Percentiles rank a stretch among this genome's conserved stretches.
Evolutionary conservation across 2,797 vertebrate genomes (phyloP).

Genomic region (Orestias chungarensis): DNA sequence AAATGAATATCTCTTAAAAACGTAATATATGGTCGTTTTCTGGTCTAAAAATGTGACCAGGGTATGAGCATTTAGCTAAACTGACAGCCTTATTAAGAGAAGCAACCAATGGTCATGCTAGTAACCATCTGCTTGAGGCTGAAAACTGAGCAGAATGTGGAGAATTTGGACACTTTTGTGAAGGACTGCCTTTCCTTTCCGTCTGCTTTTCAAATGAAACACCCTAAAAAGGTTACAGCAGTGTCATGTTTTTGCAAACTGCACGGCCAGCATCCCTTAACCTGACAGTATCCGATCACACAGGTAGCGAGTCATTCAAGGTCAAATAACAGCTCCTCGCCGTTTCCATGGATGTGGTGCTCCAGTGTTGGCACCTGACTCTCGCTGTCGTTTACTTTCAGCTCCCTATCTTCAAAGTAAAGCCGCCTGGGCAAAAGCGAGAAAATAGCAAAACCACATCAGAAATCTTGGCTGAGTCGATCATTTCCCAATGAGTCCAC

Average conservation of each 20-base stretch:
- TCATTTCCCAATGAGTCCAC: background rate
- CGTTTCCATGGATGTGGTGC: constrained; percentile 63
- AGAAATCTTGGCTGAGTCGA: background rate
- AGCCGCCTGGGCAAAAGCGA: constrained; percentile 75
- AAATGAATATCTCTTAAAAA: too few species aligned
- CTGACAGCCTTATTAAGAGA: background rate
- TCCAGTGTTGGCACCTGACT: constrained; percentile 83
- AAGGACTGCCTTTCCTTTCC: background rate
- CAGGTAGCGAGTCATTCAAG: constrained; percentile 46
- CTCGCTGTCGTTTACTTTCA: constrained; percentile 84
- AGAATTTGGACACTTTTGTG: background rate
- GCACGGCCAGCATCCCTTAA: background rate
- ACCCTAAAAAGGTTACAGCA: background rate
- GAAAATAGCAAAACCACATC: background rate
- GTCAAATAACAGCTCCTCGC: constrained; percentile 49
- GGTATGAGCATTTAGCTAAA: too few species aligned
- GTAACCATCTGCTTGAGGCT: background rate
- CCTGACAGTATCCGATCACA: background rate
- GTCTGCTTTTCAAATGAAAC: background rate
- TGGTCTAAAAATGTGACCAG: too few species aligned
- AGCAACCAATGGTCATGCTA: too few species aligned
- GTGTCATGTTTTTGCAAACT: background rate
- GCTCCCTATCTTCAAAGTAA: constrained; percentile 83
- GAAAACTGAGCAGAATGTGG: background rate
- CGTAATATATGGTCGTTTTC: too few species aligned